phyloP scores from a whole-genome alignment of 1,140 invertebrate genomes.

The Diachasmimorpha longicaudata region DNA sequence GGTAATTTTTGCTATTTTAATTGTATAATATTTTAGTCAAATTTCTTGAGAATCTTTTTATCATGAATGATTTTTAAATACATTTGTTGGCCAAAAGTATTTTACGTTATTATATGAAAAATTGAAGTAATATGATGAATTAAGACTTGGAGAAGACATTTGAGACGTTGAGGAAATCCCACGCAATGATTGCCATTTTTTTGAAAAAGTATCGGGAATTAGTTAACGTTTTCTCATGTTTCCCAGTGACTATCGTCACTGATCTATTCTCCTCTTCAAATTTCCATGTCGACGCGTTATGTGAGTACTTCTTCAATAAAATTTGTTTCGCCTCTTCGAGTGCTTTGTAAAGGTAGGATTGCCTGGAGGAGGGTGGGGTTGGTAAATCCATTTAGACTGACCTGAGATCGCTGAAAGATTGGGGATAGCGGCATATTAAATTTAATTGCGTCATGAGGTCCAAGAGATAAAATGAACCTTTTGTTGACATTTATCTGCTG shows the following conservation, averaged over 20 bases:
- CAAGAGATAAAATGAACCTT: conserved; percentile 6
- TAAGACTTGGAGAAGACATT: conserved; percentile 15
- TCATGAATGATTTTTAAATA: too few species aligned
- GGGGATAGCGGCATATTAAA: too few species aligned
- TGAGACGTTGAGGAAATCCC: conserved; percentile 36
- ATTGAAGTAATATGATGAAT: background rate
- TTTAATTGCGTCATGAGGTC: background rate
- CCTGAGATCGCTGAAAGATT: conserved; percentile 21
- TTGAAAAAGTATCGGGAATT: conserved; percentile 30
- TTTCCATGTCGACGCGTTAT: background rate
- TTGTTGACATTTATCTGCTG: conserved; percentile 23
- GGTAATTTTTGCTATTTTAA: too few species aligned
- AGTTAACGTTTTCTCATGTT: background rate
- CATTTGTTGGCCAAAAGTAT: background rate
- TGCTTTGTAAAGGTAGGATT: conserved; percentile 29
- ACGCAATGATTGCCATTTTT: conserved; percentile 35
- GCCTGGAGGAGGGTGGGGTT: conserved; percentile 10
- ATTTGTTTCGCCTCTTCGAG: conserved; percentile 32
- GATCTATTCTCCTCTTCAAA: background rate
- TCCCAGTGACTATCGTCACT: background rate
- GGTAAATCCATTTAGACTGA: conserved; percentile 7
- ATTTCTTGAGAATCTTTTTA: too few species aligned
- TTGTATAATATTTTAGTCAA: too few species aligned
- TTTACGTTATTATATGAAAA: background rate
- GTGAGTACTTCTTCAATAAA: conserved; percentile 21